Percentiles rank a stretch among this genome's conserved stretches.
These are phyloP conservation scores for Boloria selene DNA, from an alignment of 2,888 invertebrate species.

Conservation along the genomic window DNA sequence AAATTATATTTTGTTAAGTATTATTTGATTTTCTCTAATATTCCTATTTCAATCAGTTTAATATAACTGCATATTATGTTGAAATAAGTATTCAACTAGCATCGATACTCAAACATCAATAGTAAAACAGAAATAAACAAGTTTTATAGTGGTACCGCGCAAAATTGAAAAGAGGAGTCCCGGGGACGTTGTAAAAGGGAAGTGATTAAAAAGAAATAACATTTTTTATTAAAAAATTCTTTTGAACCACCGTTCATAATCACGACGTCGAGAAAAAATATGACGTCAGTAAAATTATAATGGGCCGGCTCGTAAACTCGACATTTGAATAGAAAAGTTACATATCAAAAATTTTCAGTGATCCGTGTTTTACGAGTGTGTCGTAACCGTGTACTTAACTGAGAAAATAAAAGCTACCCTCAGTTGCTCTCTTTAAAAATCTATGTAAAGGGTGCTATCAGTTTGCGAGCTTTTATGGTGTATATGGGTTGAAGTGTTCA, in stretches of 20 bases:
- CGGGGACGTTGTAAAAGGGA: conserved; percentile 58
- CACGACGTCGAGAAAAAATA: conserved; percentile 72
- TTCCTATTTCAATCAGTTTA: no score
- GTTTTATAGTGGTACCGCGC: conserved; percentile 55
- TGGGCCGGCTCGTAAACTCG: conserved; percentile 73
- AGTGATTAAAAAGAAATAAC: conserved; percentile 79
- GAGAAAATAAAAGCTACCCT: conserved; percentile 69
- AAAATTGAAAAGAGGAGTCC: conserved; percentile 54
- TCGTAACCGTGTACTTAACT: conserved; percentile 80
- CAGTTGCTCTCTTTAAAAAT: conserved; percentile 66
- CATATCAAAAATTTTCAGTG: conserved; percentile 83
- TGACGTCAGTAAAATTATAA: conserved; percentile 79
- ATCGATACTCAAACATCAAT: conserved; percentile 40
- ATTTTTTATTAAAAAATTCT: conserved; percentile 66
- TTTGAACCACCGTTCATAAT: conserved; percentile 75
- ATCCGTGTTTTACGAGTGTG: conserved; percentile 80
- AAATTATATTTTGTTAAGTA: no score
- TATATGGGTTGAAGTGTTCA: conserved; percentile 26
- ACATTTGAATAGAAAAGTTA: conserved; percentile 81
- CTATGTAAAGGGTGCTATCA: conserved; percentile 57
- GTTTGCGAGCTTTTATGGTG: conserved; percentile 35
- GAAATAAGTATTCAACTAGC: conserved; percentile 41
- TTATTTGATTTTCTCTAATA: no score
- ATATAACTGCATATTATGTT: conserved; percentile 9
- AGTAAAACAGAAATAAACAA: conserved; percentile 49